Base-by-base conservation (phyloP, 2,888 invertebrate genomes). In the Sepioteuthis lessoniana region DNA sequence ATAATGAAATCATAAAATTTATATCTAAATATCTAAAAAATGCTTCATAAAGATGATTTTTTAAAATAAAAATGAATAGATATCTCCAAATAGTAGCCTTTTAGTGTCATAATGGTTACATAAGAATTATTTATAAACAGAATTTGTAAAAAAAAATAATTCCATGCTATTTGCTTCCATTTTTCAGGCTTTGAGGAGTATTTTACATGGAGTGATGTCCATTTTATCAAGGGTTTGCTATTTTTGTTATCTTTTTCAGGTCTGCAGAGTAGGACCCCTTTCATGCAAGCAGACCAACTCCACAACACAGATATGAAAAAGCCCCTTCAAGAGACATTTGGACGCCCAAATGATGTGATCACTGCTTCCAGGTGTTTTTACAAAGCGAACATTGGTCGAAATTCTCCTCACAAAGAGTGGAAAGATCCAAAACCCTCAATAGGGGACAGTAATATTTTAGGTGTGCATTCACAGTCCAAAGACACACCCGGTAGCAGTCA, bases 301-400 rank as follows among this genome's bases (percentile, higher is more conserved):
- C 76, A 76, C 76, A 10, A 76, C 76, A 19, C 76, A 76, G n/a
- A 76, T 76, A 76, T 76, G 76, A 76, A 35, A 76, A 76, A 76
- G n/a, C 13, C 76, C 76, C n/a, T 76, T 76, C 76, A 76, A 76
- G n/a, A 76, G 76, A 76, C 76, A 76, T 76, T 76, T 76, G 76
- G 76, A 76, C 76, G 76, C 35, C 76, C 76, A 76, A 76, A 76
- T n/a, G 76, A 76, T 76, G 25, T 76, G 35, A 76, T 76, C 76
- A n/a, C 76, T 76, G 76, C 76, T 76, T 76, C 76, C 76, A 76
- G n/a, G n/a, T 76, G 76, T 76, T n/a, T 76, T 76, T 76, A 76
- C 76, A 76, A 76, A 76, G n/a, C 76, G n/a, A 76, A 76, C 35
- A 35, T n/a, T 76, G 76, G 76, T 76, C 76, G n/a, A 35, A 76